These are phyloP conservation scores for Polydrusus tereticollis DNA, from an alignment of 2,888 invertebrate species.

Conservation along the genomic window DNA sequence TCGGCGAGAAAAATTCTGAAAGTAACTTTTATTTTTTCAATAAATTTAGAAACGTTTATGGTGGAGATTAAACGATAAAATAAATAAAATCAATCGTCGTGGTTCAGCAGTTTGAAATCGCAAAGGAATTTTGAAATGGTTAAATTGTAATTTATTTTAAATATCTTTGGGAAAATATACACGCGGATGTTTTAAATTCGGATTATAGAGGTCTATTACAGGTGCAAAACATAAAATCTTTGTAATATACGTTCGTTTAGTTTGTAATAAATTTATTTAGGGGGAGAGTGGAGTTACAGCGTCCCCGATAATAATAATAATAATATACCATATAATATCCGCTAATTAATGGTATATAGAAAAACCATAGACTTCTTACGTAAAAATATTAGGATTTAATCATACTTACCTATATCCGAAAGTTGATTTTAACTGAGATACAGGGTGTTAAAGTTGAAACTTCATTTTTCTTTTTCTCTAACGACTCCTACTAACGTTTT, in stretches of 20 bases:
- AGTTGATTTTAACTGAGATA: too few relatives aligned
- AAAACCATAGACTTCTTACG: too few relatives aligned
- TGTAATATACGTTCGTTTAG: background rate
- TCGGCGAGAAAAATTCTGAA: conserved; percentile 16
- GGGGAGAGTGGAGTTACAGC: background rate
- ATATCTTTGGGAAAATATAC: conserved; percentile 21
- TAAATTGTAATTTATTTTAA: conserved; percentile 15
- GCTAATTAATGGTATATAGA: too few relatives aligned
- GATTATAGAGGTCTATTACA: conserved; percentile 19
- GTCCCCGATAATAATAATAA: too few relatives aligned
- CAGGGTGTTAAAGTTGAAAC: too few relatives aligned
- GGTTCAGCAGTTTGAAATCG: conserved; percentile 37
- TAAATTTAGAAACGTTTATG: conserved; percentile 36
- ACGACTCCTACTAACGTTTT: too few relatives aligned
- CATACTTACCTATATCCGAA: too few relatives aligned
- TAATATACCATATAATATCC: too few relatives aligned
- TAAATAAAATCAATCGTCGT: conserved; percentile 48
- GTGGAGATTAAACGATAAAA: conserved; percentile 36
- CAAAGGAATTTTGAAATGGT: conserved; percentile 42
- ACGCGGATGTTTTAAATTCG: conserved; percentile 22
- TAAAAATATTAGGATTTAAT: too few relatives aligned
- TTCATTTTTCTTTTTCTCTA: too few relatives aligned
- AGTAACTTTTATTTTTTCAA: conserved; percentile 23
- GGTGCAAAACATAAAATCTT: background rate
- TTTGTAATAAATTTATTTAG: background rate